A percentile compares a stretch with the other conserved stretches of the same genome.
Conservation (phyloP, 2,888 invertebrate species). For the Temnothorax unifasciatus region DNA sequence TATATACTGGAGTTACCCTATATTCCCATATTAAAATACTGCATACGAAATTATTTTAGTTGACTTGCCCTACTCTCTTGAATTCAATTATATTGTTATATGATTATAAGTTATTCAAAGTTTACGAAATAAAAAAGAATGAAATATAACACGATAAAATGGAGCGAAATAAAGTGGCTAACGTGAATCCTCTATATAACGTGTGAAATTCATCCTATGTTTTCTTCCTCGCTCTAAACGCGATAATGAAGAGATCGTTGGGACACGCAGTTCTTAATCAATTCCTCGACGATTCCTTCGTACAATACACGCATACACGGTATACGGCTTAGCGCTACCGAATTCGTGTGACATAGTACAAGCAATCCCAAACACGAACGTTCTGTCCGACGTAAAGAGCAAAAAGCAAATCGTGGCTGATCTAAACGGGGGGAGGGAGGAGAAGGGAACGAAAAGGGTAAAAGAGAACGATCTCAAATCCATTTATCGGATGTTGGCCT, state of each 20-base stretch:
- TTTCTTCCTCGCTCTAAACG: slow-evolving; percentile 22
- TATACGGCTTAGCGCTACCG: slow-evolving; percentile 63
- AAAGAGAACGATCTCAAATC: slow-evolving; percentile 76
- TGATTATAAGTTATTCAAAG: background rate
- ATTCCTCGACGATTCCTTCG: slow-evolving; percentile 34
- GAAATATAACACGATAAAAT: background rate
- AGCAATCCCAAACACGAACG: slow-evolving; percentile 58
- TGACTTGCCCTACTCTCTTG: background rate
- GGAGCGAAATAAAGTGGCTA: background rate
- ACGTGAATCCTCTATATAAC: slow-evolving; percentile 10
- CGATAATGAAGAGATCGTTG: slow-evolving; percentile 45
- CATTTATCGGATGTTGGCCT: slow-evolving; percentile 80
- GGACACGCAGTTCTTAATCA: slow-evolving; percentile 63
- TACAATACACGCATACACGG: slow-evolving; percentile 25
- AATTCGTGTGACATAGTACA: slow-evolving; percentile 71
- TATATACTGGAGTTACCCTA: background rate
- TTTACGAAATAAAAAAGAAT: background rate
- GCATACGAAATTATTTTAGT: background rate
- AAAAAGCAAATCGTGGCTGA: slow-evolving; percentile 28
- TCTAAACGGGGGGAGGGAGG: slow-evolving; percentile 25
- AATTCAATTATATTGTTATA: background rate
- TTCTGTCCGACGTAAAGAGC: slow-evolving; percentile 28
- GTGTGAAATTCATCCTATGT: background rate
- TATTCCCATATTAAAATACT: background rate
- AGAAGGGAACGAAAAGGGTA: slow-evolving; percentile 50